Evolutionary conservation across 2,797 vertebrate species (phyloP), one percentile per base, ranked within the genome.

Genomic region (Carapus acus): DNA sequence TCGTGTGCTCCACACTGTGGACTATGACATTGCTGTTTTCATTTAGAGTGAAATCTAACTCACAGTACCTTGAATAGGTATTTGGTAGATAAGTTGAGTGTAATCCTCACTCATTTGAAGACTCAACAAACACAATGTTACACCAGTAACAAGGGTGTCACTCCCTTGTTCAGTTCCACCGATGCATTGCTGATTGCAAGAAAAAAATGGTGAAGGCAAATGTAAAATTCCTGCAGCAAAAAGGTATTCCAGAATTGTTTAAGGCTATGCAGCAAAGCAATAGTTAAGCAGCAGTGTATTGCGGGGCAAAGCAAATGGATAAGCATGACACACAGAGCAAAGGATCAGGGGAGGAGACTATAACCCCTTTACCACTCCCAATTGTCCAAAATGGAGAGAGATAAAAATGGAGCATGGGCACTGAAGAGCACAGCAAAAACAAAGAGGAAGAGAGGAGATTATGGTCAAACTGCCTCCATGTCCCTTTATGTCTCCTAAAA

Each of bases 111-210:
- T 72, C 55, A 50, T 69, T 78, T 42, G 68, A 59, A 69, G 51
- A 58, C 59, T 56, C n/a, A 0, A 34, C 56, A 69, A 78, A 67
- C 8, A 36, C 51, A 18, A 47, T 12, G 73, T 78, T 69, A 74
- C 80, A 65, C 77, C 78, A 70, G 77, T 76, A 81, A 81, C 77
- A 29, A 49, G 42, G 54, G 64, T 63, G 41, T 31, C 74, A 65
- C 63, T 75, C 69, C 64, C 69, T 68, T 31, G 58, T 58, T 65
- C 68, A 76, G 72, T 74, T 71, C 53, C 60, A 48, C 55, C 58
- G 37, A 34, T 58, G 50, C 42, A 36, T 23, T 6, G 62, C 40
- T 17, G 61, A 69, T 67, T 56, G 69, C 53, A 46, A 62, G 62
- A 59, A 57, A 66, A n/a, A 55, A 23, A 54, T 0, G 45, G 63